A percentile compares a stretch with the other conserved stretches of the same genome.
phyloP scores from a whole-genome alignment of 2,797 vertebrate genomes.

The Odontamblyopus rebecca region DNA sequence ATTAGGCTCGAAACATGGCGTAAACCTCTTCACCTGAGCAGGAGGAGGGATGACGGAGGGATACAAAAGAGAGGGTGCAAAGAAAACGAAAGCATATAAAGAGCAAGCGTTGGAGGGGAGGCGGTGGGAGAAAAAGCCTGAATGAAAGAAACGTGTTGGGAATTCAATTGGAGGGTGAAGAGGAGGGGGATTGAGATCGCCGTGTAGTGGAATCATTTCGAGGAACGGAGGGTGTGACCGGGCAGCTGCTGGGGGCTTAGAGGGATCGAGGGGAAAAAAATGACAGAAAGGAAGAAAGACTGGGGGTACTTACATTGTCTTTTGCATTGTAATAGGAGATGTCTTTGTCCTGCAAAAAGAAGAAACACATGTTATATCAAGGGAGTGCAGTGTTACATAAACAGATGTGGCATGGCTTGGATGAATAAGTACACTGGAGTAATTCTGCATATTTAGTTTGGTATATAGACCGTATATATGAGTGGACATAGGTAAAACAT shows the following conservation, averaged over 20 bases:
- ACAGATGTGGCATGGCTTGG: neutral
- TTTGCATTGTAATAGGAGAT: slow-evolving; percentile 94
- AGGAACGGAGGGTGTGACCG: slow-evolving; percentile 24
- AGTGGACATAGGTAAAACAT: too few species aligned
- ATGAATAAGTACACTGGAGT: slow-evolving; percentile 3
- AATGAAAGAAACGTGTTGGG: slow-evolving; percentile 19
- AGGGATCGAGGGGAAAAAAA: slow-evolving; percentile 25
- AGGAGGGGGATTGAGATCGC: slow-evolving; percentile 19
- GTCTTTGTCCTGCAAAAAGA: slow-evolving; percentile 82
- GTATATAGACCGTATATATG: too few species aligned
- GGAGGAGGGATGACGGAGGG: slow-evolving; percentile 47
- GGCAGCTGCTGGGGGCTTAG: slow-evolving; percentile 23
- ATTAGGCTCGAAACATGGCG: slow-evolving; percentile 69
- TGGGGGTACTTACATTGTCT: slow-evolving; percentile 81
- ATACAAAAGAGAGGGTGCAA: slow-evolving; percentile 18
- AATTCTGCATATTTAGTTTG: slow-evolving; percentile 14
- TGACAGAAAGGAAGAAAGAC: neutral
- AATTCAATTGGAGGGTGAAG: slow-evolving; percentile 24
- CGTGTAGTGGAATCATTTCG: slow-evolving; percentile 17
- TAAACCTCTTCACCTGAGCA: slow-evolving; percentile 74
- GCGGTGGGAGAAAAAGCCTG: slow-evolving; percentile 13
- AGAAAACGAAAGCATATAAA: slow-evolving; percentile 38
- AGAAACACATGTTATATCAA: slow-evolving; percentile 30
- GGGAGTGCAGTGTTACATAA: neutral
- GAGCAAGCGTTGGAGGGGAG: slow-evolving; percentile 27